Evolutionary conservation across 2,888 invertebrate genomes (phyloP).

Genomic region (Aphelenchoides bicaudatus): DNA sequence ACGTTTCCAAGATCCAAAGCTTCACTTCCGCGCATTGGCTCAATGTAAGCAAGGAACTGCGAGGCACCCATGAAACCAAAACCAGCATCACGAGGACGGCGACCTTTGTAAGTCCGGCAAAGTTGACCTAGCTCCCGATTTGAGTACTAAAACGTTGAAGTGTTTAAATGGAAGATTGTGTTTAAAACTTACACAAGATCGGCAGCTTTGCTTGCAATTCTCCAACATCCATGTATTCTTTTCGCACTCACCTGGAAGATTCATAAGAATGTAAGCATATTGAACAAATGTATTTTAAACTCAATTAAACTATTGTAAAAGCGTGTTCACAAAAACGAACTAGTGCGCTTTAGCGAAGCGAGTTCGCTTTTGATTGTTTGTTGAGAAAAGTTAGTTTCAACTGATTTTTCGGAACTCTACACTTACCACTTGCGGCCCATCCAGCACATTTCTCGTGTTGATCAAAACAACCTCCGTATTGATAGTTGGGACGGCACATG

Average conservation of each 20-base stretch:
- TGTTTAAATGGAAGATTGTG: not conserved
- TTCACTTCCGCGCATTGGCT: not conserved
- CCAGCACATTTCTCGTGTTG: conserved; percentile 16
- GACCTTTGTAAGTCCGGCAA: conserved; percentile 4
- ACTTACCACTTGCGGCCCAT: conserved; percentile 30
- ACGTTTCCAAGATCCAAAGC: conserved; percentile 6
- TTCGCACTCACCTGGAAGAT: conserved; percentile 33
- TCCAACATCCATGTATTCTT: conserved; percentile 54
- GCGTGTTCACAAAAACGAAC: no score
- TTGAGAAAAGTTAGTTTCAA: no score
- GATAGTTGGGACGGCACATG: not conserved
- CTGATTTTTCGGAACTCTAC: no score
- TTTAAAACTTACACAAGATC: not conserved
- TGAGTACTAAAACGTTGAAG: not conserved
- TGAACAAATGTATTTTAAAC: no score
- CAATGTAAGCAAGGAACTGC: not conserved
- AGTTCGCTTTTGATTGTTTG: no score
- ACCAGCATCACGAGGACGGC: not conserved
- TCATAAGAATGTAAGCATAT: not conserved
- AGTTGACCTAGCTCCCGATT: conserved; percentile 7
- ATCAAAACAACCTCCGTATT: not conserved
- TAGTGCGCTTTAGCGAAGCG: no score
- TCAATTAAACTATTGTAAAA: no score
- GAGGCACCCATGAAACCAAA: not conserved
- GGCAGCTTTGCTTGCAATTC: conserved; percentile 4